These are phyloP conservation scores for Cheilosia soror DNA, from an alignment of 2,888 invertebrate genomes.

Conservation along the genomic window DNA sequence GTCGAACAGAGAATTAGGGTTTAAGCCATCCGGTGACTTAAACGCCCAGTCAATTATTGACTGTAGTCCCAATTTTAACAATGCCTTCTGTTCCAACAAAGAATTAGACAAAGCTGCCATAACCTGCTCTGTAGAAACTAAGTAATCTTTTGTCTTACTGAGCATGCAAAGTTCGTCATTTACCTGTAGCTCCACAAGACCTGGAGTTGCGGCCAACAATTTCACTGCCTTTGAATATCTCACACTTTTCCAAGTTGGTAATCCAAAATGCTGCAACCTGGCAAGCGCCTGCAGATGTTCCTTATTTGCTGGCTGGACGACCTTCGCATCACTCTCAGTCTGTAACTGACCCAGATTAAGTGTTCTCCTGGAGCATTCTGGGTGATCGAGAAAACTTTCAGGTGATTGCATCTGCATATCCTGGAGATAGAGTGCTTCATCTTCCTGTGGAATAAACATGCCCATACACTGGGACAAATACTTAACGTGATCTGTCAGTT, in stretches of 20 bases:
- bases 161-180: slow-evolving; percentile 26
- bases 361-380: slow-evolving; percentile 17
- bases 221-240: slow-evolving; percentile 37
- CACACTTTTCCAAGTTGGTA: slow-evolving; percentile 35
- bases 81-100: slow-evolving; percentile 37
- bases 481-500: slow-evolving; percentile 14
- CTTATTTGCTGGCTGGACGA: slow-evolving; percentile 20
- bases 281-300: slow-evolving; percentile 19
- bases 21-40: slow-evolving; percentile 32
- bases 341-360: slow-evolving; percentile 36
- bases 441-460: slow-evolving; percentile 28
- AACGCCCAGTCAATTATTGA: slow-evolving; percentile 43
- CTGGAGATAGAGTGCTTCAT: not conserved
- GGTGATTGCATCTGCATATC: not conserved
- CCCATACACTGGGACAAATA: slow-evolving; percentile 19
- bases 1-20: slow-evolving; percentile 24
- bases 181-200: slow-evolving; percentile 24
- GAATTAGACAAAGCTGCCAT: slow-evolving; percentile 29
- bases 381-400: slow-evolving; percentile 10
- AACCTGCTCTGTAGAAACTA: slow-evolving; percentile 33
- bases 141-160: slow-evolving; percentile 30
- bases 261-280: slow-evolving; percentile 39
- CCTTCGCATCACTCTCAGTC: slow-evolving; percentile 11
- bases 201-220: slow-evolving; percentile 8
- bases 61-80: slow-evolving; percentile 14